These are phyloP conservation scores for Conistra vaccinii DNA, from an alignment of 2,888 invertebrate genomes.

Conservation along the genomic window DNA sequence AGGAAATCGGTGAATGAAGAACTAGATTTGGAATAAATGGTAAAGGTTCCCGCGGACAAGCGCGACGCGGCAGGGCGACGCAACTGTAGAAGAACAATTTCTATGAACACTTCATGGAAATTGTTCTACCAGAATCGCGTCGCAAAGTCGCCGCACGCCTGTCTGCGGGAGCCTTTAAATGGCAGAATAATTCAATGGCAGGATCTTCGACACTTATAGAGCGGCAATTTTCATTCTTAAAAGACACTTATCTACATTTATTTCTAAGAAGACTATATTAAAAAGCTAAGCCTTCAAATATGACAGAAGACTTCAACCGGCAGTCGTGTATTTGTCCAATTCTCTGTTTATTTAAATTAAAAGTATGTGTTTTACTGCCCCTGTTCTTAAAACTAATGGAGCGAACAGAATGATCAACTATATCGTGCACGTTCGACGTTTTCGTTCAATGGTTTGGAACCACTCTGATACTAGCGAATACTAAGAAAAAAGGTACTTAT, in stretches of 20 bases:
- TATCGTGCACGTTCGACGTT: background rate
- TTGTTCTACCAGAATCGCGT: too few relatives aligned
- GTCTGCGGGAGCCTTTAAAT: background rate
- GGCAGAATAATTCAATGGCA: too few relatives aligned
- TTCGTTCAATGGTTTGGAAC: constrained; percentile 25
- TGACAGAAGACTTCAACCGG: constrained; percentile 24
- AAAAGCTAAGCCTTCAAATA: constrained; percentile 14
- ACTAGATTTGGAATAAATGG: background rate
- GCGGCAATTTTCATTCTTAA: background rate
- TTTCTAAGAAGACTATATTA: background rate
- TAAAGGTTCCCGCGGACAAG: too few relatives aligned
- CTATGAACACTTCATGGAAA: too few relatives aligned
- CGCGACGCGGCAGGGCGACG: too few relatives aligned
- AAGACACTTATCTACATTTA: background rate
- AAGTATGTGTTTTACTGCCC: background rate
- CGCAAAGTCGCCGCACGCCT: too few relatives aligned
- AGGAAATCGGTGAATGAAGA: background rate
- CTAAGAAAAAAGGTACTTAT: constrained; percentile 10
- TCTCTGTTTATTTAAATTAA: constrained; percentile 4
- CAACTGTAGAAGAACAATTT: too few relatives aligned
- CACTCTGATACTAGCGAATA: background rate
- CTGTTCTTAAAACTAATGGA: constrained; percentile 8
- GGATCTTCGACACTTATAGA: background rate
- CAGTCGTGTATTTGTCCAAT: background rate
- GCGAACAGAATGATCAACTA: constrained; percentile 4